phyloP scores from a whole-genome alignment of 37 sponge, comb jelly and placozoan genomes.

The Cliona cf. orientalis region DNA sequence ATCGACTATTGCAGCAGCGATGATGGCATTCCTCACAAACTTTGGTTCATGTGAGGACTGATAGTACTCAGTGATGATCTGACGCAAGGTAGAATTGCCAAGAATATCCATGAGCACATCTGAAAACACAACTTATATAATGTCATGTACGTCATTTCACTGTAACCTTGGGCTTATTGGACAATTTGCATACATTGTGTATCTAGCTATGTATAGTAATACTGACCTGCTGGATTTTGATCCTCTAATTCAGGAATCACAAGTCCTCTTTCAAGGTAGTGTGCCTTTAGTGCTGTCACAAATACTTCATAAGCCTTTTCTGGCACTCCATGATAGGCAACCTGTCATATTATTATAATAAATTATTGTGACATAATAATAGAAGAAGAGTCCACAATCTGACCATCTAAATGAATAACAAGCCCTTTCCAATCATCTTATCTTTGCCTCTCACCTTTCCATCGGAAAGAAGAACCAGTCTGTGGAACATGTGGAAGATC shows the following conservation, averaged over 20 bases:
- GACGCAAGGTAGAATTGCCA: slow-evolving; percentile 63
- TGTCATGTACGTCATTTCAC: too few species aligned
- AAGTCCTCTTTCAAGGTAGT: slow-evolving; percentile 18
- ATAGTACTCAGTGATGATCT: slow-evolving; percentile 60
- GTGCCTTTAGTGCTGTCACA: slow-evolving; percentile 31
- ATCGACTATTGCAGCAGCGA: too few species aligned
- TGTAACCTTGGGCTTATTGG: too few species aligned
- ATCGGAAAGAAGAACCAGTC: slow-evolving; percentile 67
- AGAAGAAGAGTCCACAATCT: neutral
- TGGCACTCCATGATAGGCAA: slow-evolving; percentile 74
- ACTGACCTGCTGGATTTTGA: slow-evolving; percentile 57
- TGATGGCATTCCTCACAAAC: slow-evolving; percentile 58
- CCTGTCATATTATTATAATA: slow-evolving; percentile 16
- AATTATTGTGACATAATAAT: neutral
- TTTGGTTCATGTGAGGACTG: slow-evolving; percentile 45
- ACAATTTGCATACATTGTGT: too few species aligned
- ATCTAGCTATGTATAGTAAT: too few species aligned
- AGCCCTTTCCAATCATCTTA: too few species aligned
- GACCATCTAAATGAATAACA: too few species aligned
- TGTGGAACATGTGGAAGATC: slow-evolving; percentile 83
- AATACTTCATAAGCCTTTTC: slow-evolving; percentile 83
- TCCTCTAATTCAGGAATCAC: slow-evolving; percentile 69
- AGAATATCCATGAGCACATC: slow-evolving; percentile 90
- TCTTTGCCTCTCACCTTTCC: slow-evolving; percentile 67
- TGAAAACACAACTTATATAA: slow-evolving; percentile 17